Evolutionary conservation across 1,140 invertebrate species (phyloP), one percentile per base, ranked within the genome.

Genomic region (Spodoptera frugiperda): DNA sequence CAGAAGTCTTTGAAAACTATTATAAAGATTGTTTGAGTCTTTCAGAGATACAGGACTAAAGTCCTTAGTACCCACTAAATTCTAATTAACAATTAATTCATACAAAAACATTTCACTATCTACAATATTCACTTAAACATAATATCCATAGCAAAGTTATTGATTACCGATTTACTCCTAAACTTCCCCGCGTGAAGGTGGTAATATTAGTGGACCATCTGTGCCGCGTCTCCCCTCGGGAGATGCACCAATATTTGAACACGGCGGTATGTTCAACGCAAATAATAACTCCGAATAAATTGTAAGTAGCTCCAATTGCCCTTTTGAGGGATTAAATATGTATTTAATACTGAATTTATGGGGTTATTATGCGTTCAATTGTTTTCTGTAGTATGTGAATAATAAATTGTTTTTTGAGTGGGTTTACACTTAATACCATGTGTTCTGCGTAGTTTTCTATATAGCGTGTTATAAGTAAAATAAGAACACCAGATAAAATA

Each of bases 181-280:
- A 85, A 80, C 55, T 77, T 83, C 78, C 78, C 78, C 78, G 72
- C 76, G 75, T 65, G 55, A 79, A 87, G 83, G 84, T 87, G 82
- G 83, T 84, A 90, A 91, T 89, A 88, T 81, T 75, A 76, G 71
- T 74, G 78, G 73, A 89, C 83, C 89, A 91, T 91, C 87, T 91
- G 89, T 87, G 84, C 81, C 81, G 48, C 73, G 72, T 59, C 74
- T 81, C 81, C 85, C 83, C 83, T 78, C 46, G 39, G 55, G 55
- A 49, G 71, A 59, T 73, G 71, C 71, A 59, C 71, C 71, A 73
- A 73, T 73, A 73, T 73, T 73, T 73, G 71, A 73, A 73, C 71
- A 73, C 30, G 55, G 71, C 71, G 39, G 71, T 30, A 61, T 73
- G 55, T 73, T 59, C 12, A 73, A 59, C 54, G 53, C 55, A 48